Percentiles rank a stretch among this genome's conserved stretches.
phyloP scores from a whole-genome alignment of 2,113 vertebrate genomes.

The Cromileptes altivelis region DNA sequence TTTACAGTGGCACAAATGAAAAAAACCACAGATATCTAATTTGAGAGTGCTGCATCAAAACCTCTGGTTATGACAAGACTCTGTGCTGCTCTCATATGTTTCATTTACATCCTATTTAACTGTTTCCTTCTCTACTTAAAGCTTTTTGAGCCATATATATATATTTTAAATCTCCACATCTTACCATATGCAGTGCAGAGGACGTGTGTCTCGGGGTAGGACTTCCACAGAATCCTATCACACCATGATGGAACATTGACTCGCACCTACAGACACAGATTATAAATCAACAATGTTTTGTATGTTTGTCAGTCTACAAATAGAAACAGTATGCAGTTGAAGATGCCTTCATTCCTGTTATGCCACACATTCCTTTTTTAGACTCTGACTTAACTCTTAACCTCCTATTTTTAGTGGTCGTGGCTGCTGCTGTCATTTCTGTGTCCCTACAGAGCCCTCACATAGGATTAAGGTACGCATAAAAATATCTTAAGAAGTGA shows the following conservation, averaged over 20 bases:
- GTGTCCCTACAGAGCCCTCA: slow-evolving; percentile 16
- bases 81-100: neutral
- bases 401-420: slow-evolving; percentile 59
- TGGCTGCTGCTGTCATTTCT: slow-evolving; percentile 57
- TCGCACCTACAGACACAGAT: slow-evolving; percentile 82
- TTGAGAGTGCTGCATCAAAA: slow-evolving; percentile 29
- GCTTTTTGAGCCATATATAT: neutral
- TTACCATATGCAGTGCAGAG: slow-evolving; percentile 90
- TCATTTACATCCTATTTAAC: neutral
- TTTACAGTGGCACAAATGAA: slow-evolving; percentile 24
- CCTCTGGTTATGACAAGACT: neutral
- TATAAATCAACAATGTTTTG: neutral
- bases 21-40: slow-evolving; percentile 23
- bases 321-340: neutral
- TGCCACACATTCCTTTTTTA: slow-evolving; percentile 43
- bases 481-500: slow-evolving; percentile 33
- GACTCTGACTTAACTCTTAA: slow-evolving; percentile 24
- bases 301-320: neutral
- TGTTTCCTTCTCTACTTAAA: neutral
- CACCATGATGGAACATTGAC: slow-evolving; percentile 92
- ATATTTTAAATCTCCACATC: slow-evolving; percentile 26
- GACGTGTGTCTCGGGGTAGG: slow-evolving; percentile 88
- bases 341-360: slow-evolving; percentile 15
- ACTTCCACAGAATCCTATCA: slow-evolving; percentile 92
- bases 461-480: slow-evolving; percentile 45